Percentiles rank a stretch among this genome's conserved stretches.
phyloP scores from a whole-genome alignment of 1,140 invertebrate species.

The Drosophila punjabiensis region DNA sequence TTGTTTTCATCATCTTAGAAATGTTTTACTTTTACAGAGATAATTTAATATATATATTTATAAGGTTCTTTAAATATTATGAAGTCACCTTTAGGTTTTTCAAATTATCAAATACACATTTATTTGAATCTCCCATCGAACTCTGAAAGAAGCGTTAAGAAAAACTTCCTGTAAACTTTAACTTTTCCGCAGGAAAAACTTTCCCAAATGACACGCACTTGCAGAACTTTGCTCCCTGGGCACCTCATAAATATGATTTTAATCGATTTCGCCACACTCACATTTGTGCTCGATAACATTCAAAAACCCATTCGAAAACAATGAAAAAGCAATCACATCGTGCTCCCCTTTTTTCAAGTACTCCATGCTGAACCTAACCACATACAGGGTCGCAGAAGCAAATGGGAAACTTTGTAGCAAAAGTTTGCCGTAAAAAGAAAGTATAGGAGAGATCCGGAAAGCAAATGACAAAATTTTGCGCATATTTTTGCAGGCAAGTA shows the following conservation, averaged over 20 bases:
- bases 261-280: slow-evolving; percentile 72
- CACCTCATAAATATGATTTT: slow-evolving; percentile 76
- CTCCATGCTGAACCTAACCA: slow-evolving; percentile 41
- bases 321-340: slow-evolving; percentile 81
- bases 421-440: slow-evolving; percentile 43
- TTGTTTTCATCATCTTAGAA: background rate
- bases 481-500: slow-evolving; percentile 57
- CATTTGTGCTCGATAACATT: slow-evolving; percentile 33
- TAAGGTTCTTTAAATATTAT: background rate
- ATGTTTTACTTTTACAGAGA: background rate
- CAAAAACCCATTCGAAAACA: slow-evolving; percentile 76
- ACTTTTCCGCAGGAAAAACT: slow-evolving; percentile 34
- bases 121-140: background rate
- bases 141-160: slow-evolving; percentile 6
- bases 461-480: slow-evolving; percentile 60
- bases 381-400: slow-evolving; percentile 28
- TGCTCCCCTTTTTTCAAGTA: slow-evolving; percentile 19
- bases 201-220: slow-evolving; percentile 25
- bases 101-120: background rate
- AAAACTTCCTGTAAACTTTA: slow-evolving; percentile 22
- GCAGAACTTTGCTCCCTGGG: slow-evolving; percentile 31
- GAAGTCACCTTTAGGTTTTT: background rate
- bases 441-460: slow-evolving; percentile 15
- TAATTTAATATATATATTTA: background rate
- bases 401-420: slow-evolving; percentile 65